Base-by-base conservation (phyloP, 2,888 invertebrate species). In the Apodemia mormo region DNA sequence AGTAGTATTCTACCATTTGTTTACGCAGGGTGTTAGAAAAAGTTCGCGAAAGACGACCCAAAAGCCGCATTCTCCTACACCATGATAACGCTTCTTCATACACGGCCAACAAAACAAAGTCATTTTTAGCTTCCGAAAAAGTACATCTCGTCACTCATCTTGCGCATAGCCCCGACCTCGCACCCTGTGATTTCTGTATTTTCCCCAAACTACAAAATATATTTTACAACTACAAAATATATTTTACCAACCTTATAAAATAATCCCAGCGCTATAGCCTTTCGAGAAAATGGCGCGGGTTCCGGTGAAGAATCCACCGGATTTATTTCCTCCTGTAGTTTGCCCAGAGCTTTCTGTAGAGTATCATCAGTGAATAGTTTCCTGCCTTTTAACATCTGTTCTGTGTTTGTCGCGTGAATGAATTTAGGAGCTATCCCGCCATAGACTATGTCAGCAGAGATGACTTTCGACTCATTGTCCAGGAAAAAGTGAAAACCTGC, bases 401-500 rank as follows among this genome's bases (percentile, higher is more conserved):
- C 96, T 0, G 96, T 94, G 10, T 89, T 84, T 0, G 74, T 80
- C 0, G 97, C 97, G 78, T 95, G 95, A 1, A 84, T 78, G 75
- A 94, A 94, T 1, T 82, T 75, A 0, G 94, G 86, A 73, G 88
- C 90, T 43, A 97, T 96, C 54, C 95, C 95, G 1, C 96, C 96
- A 78, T 93, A 96, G 33, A 96, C 94, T 45, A 97, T 93, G n/a
- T 88, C 91, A 0, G 95, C 94, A 0, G 84, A 82, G 58, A 87
- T 80, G 2, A 95, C 83, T 65, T 75, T 81, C 58, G 85, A 85
- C 65, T 94, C 77, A 54, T 88, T 70, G 69, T 87, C 81, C 64
- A 96, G 75, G 84, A 94, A 94, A 74, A 96, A 94, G 3, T 95
- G 85, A 80, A 97, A 96, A 2, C 95, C 97, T 0, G 96, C 96